phyloP scores from a whole-genome alignment of 2,888 invertebrate genomes.

The Patella caerulea region DNA sequence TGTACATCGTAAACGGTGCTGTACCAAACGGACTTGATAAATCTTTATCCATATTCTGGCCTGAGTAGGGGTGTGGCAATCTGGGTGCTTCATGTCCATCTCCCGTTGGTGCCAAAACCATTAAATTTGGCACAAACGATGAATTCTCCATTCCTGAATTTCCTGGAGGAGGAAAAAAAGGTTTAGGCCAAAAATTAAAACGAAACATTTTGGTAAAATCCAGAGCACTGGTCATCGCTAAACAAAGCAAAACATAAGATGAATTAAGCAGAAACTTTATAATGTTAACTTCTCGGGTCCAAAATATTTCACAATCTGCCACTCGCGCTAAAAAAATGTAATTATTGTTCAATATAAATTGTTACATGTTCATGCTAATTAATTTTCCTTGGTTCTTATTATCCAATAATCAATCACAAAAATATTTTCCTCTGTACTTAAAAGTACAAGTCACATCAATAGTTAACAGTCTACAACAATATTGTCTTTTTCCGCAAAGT shows the following conservation, averaged over 20 bases:
- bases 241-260: slow-evolving; percentile 9
- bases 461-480: too few relatives aligned
- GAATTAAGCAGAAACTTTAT: slow-evolving; percentile 12
- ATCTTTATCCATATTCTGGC: slow-evolving; percentile 54
- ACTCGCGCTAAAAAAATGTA: too few relatives aligned
- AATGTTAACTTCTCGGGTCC: neutral
- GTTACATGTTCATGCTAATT: too few relatives aligned
- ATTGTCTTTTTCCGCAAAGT: neutral
- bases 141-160: slow-evolving; percentile 61
- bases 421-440: neutral
- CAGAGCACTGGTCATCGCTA: slow-evolving; percentile 17
- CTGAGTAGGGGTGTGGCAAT: slow-evolving; percentile 49
- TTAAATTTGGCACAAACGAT: slow-evolving; percentile 62
- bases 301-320: too few relatives aligned
- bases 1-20: slow-evolving; percentile 58
- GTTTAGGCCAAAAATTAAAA: slow-evolving; percentile 67
- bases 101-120: slow-evolving; percentile 65
- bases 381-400: neutral
- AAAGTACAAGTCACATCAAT: neutral
- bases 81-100: slow-evolving; percentile 60
- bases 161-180: slow-evolving; percentile 58
- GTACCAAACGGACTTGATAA: slow-evolving; percentile 47
- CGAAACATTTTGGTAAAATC: slow-evolving; percentile 55
- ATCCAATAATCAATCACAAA: neutral
- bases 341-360: too few relatives aligned